Evolutionary conservation across 2,888 invertebrate genomes (phyloP), one percentile per base, ranked within the genome.

Genomic region (Sinelater perroti): DNA sequence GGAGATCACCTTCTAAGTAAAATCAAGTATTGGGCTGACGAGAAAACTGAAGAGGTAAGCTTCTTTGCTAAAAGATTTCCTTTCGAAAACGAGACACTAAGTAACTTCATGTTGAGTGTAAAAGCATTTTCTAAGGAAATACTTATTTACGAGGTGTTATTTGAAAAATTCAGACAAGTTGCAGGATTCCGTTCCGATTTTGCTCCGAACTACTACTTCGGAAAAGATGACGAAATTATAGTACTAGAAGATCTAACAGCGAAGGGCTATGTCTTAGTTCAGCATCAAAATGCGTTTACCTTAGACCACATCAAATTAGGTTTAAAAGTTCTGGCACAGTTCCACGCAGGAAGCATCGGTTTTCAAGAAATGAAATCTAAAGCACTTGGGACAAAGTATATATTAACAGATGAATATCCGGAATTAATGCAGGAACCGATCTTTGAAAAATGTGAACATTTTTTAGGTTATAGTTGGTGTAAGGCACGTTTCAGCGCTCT

Each of bases 241-340:
- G 68, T 80, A 2, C 70, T 80, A 16, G 79, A 80, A 58, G 75
- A 80, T 33, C 60, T 79, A 5, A 35, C 55, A 1, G 10, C 13
- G 0, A n/a, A n/a, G n/a, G n/a, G n/a, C n/a, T n/a, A 30, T n/a
- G 42, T 17, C 1, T 50, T 53, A 53, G 60, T 28, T 3, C 28
- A 28, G n/a, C n/a, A 28, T 28, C 10, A 28, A 28, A 28, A 28
- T n/a, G 28, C 10, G n/a, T 28, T 28, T 5, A 5, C 67, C 35
- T 62, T 65, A 11, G 47, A 68, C 1, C 64, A 68, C 31, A 46
- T 73, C 7, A 53, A 59, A 16, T 3, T 69, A 3, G 56, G 57
- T 3, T 51, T 71, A 7, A 53, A 63, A 56, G 55, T 64, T 30
- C 28, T 75, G 18, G 74, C 75, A 2, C 64, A 69, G 50, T 63